Base-by-base conservation (phyloP, 2,113 vertebrate species). In the Willisornis vidua region DNA sequence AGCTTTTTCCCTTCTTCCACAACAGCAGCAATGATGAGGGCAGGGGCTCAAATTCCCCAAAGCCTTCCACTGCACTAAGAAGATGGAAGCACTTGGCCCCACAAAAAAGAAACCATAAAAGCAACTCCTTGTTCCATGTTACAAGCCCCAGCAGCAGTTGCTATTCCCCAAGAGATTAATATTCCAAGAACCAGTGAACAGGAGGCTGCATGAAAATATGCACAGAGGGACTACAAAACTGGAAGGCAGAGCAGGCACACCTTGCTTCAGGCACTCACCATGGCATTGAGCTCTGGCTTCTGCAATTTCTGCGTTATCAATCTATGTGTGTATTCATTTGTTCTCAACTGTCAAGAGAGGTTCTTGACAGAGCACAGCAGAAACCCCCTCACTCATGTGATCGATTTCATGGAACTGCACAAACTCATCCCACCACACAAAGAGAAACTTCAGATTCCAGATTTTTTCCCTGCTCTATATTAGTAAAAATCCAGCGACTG, bases 371-470 rank as follows among this genome's bases (percentile, higher is more conserved):
- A 78, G 33, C 33, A 71, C 0, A 0, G 51, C 25, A 95, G 80
- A 85, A 88, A 70, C 19, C 10, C 22, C 6, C 8, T 45, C 1
- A 2, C 31, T 57, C 0, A 0, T 7, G 9, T 46, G 33, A 62
- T 1, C 0, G 0, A 5, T 66, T 73, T 22, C 72, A 86, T 0
- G 0, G 29, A 52, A 77, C 43, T 10, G 25, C 31, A 37, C 14
- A 58, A 80, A 88, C 20, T 14, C 58, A 18, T 58, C 31, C 23
- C 29, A 52, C 7, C 17, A 54, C 0, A 3, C 19, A 62, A 74
- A 90, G 28, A 72, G 39, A 84, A 88, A 41, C n/a, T 54, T 58
- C 20, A 58, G 12, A 51, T 74, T 80, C 25, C 55, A 46, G 15
- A 26, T 11, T 39, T 84, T 81, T 55, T 6, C 18, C 26, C 51